Base-by-base conservation (phyloP, 2,797 vertebrate genomes). In the Triplophysa yarkandensis region DNA sequence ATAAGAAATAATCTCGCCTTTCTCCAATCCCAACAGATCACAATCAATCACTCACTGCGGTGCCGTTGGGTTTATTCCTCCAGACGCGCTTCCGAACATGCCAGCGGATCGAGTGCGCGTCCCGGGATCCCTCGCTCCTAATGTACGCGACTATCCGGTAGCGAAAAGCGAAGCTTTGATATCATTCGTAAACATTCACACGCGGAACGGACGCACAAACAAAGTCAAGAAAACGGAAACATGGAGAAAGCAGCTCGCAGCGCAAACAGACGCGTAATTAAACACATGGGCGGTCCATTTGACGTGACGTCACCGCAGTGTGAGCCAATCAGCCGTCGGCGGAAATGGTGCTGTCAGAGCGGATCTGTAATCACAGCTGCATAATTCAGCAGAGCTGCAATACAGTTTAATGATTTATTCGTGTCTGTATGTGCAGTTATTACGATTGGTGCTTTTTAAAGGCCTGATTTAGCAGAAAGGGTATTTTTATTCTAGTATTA, bases 111-210 rank as follows among this genome's bases (percentile, higher is more conserved):
- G 41, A 58, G 63, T 41, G 50, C 27, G 50, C 70, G 62, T 66
- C 71, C 61, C 28, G 61, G 70, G 61, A 34, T 74, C 71, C 25
- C 72, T 58, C 52, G 52, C 41, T 46, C 21, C 28, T 39, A 55
- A 64, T 46, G 19, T 58, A 34, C 19, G 46, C 60, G 46, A 19
- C 36, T 27, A 14, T 65, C 34, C 71, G 36, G 27, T 13, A 48
- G 7, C 36, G 27, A 36, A 2, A 65, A 41, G 10, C 19, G n/a
- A 28, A 2, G 44, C 8, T n/a, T 67, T 50, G 19, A 46, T 50
- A 36, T 52, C 9, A 3, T 21, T 1, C 11, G 13, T 17, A 48
- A 61, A 28, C 8, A 7, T 39, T n/a, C 3, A n/a, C 16, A 30
- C 17, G n/a, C n/a, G n/a, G n/a, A n/a, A n/a, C n/a, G n/a, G n/a